phyloP scores from a whole-genome alignment of 2,113 vertebrate genomes.

The Campylomormyrus tamandua region DNA sequence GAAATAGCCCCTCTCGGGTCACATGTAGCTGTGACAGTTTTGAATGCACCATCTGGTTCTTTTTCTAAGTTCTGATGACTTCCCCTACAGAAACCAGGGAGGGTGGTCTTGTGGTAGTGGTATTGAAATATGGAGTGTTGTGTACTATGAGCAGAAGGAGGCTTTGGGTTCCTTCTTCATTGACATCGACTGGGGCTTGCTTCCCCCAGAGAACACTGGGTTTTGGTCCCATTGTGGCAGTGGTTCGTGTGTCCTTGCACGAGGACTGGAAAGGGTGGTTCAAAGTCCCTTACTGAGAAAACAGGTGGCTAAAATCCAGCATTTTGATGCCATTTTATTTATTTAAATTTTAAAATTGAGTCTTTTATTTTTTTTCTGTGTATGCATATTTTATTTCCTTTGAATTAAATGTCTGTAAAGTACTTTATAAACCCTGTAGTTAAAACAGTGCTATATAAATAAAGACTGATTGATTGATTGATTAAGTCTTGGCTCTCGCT shows the following conservation, averaged over 20 bases:
- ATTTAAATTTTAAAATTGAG: background rate
- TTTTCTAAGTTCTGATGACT: background rate
- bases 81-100: background rate
- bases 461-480: background rate
- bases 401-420: background rate
- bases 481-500: background rate
- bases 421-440: background rate
- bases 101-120: background rate
- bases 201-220: background rate
- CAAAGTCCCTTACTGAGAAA: background rate
- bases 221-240: background rate
- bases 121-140: background rate
- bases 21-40: background rate
- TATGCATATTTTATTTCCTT: background rate
- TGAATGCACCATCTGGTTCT: background rate
- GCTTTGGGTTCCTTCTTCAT: background rate
- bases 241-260: background rate
- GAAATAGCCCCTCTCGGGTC: constrained; percentile 17
- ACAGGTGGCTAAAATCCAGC: background rate
- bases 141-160: background rate
- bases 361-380: background rate
- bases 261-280: background rate
- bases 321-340: background rate
- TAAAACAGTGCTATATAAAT: background rate
- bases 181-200: background rate